Evolutionary conservation across 2,888 invertebrate species (phyloP).

Genomic region (Pelosia muscerda): DNA sequence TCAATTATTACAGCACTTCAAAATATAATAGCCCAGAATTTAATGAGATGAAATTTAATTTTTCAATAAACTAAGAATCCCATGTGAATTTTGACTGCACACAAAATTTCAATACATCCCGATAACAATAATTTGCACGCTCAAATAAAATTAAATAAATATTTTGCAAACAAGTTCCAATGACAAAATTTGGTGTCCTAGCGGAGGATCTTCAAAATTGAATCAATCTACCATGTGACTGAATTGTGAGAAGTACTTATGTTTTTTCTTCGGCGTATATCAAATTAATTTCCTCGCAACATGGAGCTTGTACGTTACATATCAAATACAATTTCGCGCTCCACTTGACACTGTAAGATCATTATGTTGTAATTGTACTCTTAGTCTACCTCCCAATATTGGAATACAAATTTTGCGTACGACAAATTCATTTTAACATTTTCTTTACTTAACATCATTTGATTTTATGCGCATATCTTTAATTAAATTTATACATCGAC

Average conservation of each 20-base stretch:
- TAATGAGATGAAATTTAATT: too few relatives aligned
- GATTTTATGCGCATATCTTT: neutral
- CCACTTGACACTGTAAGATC: slow-evolving; percentile 6
- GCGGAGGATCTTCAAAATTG: slow-evolving; percentile 7
- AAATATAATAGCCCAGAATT: too few relatives aligned
- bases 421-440: neutral
- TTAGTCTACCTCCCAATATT: neutral
- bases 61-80: too few relatives aligned
- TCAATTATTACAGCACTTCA: neutral
- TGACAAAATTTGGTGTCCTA: neutral
- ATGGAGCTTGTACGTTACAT: slow-evolving; percentile 24
- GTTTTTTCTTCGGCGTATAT: slow-evolving; percentile 22
- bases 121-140: too few relatives aligned
- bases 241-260: neutral
- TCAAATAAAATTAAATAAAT: neutral
- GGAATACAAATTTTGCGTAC: neutral
- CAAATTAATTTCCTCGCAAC: slow-evolving; percentile 43
- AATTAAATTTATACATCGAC: neutral
- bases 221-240: slow-evolving; percentile 8
- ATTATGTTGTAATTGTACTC: slow-evolving; percentile 18
- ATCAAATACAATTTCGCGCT: slow-evolving; percentile 25
- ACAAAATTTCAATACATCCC: too few relatives aligned
- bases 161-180: slow-evolving; percentile 3
- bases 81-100: too few relatives aligned
- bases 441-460: neutral